A percentile compares a stretch with the other conserved stretches of the same genome.
These are phyloP conservation scores for Hestina assimilis DNA, from an alignment of 1,140 invertebrate genomes.

Conservation along the genomic window DNA sequence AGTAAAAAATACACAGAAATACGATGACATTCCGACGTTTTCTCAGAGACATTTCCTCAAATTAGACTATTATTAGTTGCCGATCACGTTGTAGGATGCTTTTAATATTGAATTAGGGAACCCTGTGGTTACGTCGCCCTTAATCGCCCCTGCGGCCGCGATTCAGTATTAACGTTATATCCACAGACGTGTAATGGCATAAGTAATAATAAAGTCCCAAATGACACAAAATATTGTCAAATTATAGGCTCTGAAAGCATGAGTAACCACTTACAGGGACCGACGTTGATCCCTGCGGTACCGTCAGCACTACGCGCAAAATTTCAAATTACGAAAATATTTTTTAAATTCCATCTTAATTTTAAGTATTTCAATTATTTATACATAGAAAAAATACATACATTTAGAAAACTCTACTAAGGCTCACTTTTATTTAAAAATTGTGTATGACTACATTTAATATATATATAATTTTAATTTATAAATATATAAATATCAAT, in stretches of 20 bases:
- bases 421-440: background rate
- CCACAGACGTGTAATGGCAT: slow-evolving; percentile 70
- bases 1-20: slow-evolving; percentile 54
- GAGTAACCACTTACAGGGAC: slow-evolving; percentile 73
- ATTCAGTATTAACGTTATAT: slow-evolving; percentile 72
- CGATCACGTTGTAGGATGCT: slow-evolving; percentile 75
- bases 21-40: slow-evolving; percentile 73
- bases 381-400: too few relatives aligned
- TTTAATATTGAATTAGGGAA: slow-evolving; percentile 78
- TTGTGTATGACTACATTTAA: background rate
- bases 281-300: slow-evolving; percentile 61
- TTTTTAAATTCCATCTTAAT: too few relatives aligned
- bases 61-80: slow-evolving; percentile 77
- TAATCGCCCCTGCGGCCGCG: slow-evolving; percentile 66
- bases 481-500: too few relatives aligned
- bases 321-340: background rate
- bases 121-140: slow-evolving; percentile 72
- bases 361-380: too few relatives aligned
- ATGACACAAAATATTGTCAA: slow-evolving; percentile 79
- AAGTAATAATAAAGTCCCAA: slow-evolving; percentile 76
- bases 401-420: too few relatives aligned
- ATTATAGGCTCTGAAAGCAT: slow-evolving; percentile 76
- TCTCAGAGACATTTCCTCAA: slow-evolving; percentile 76
- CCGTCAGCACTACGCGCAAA: slow-evolving; percentile 38
- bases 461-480: too few relatives aligned